Conservation (phyloP, 2,888 invertebrate species). For the Mesorhabditis sp. region DNA sequence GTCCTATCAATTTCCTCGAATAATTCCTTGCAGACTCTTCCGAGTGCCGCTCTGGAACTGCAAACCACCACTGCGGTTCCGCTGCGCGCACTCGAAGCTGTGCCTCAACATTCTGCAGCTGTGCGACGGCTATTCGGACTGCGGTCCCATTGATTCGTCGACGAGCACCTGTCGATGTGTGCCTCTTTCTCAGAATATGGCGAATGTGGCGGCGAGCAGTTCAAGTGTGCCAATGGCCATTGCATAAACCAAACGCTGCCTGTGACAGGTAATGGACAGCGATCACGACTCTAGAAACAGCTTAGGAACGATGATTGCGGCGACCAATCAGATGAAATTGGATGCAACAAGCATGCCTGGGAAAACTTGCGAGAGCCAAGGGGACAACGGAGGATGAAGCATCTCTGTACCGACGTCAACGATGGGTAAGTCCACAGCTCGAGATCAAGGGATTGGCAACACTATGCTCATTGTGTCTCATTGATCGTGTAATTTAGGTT, state of each 20-base stretch:
- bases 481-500: slow-evolving; percentile 14
- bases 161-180: slow-evolving; percentile 67
- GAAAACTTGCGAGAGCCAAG: slow-evolving; percentile 56
- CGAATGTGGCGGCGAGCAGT: slow-evolving; percentile 52
- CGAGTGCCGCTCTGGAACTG: slow-evolving; percentile 40
- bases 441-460: neutral
- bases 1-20: slow-evolving; percentile 62
- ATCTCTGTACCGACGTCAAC: slow-evolving; percentile 82
- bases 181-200: slow-evolving; percentile 55
- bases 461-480: neutral
- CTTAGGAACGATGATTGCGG: slow-evolving; percentile 55
- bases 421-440: neutral
- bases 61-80: slow-evolving; percentile 54
- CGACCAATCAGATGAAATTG: slow-evolving; percentile 78
- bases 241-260: slow-evolving; percentile 65
- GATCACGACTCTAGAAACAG: no score
- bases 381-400: slow-evolving; percentile 90
- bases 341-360: slow-evolving; percentile 69
- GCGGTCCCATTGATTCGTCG: slow-evolving; percentile 54
- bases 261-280: slow-evolving; percentile 34
- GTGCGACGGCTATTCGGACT: slow-evolving; percentile 57
- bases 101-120: slow-evolving; percentile 57
- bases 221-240: slow-evolving; percentile 65
- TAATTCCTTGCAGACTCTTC: slow-evolving; percentile 90
- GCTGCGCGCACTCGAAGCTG: slow-evolving; percentile 54